A percentile compares a stretch with the other conserved stretches of the same genome.
Evolutionary conservation across 2,113 vertebrate genomes (phyloP).

Genomic region (Aegypius monachus): DNA sequence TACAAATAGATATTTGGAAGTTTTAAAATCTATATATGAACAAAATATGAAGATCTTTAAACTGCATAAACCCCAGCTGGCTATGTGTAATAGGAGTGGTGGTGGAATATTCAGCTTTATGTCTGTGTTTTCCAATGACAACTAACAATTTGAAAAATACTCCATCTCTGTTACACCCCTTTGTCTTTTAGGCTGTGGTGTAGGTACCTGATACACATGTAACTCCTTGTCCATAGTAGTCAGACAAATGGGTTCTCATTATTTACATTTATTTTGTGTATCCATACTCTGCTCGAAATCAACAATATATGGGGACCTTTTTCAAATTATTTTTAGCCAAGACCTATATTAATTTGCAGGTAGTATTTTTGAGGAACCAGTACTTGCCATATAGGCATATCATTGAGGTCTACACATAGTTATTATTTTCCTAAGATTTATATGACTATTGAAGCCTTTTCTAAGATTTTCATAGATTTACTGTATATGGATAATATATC

Average conservation of each 20-base stretch:
- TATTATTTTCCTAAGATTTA: not conserved
- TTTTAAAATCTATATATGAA: not conserved
- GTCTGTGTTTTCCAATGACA: not conserved
- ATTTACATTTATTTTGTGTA: not conserved
- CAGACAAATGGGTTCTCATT: not conserved
- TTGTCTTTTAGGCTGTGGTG: not conserved
- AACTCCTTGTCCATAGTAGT: not conserved
- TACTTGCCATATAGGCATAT: not conserved
- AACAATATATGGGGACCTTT: not conserved
- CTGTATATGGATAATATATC: not conserved
- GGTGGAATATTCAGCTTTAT: not conserved
- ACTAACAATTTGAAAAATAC: not conserved
- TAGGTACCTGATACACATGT: not conserved
- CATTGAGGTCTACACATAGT: not conserved
- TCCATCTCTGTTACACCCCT: not conserved
- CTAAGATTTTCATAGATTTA: not conserved
- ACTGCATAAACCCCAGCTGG: not conserved
- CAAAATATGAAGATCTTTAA: not conserved
- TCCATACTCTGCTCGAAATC: not conserved
- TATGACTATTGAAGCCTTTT: not conserved
- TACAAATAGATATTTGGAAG: not conserved
- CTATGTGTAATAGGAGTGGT: not conserved
- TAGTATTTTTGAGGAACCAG: not conserved
- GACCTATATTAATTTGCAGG: not conserved
- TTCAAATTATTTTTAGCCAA: not conserved